phyloP scores from a whole-genome alignment of 2,888 invertebrate species.

The Eupithecia tripunctaria region DNA sequence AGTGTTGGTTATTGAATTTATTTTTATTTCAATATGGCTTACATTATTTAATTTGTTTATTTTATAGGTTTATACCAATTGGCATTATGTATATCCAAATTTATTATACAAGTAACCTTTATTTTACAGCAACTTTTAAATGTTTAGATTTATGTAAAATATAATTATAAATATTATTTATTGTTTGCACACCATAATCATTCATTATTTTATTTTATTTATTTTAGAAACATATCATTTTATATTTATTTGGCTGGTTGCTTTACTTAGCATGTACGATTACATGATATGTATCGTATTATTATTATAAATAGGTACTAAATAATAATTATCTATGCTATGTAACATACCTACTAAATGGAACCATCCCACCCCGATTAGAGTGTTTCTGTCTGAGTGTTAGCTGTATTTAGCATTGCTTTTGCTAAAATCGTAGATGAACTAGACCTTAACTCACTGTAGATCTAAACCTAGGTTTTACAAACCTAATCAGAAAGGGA shows the following conservation, averaged over 20 bases:
- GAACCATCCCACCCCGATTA: slow-evolving; percentile 45
- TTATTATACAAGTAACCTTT: slow-evolving; percentile 41
- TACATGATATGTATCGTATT: slow-evolving; percentile 40
- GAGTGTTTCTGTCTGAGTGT: slow-evolving; percentile 21
- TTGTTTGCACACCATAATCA: slow-evolving; percentile 77
- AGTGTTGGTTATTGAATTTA: slow-evolving; percentile 23
- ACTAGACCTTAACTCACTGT: not conserved
- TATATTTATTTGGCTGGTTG: slow-evolving; percentile 67
- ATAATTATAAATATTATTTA: slow-evolving; percentile 60
- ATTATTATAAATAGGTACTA: slow-evolving; percentile 32
- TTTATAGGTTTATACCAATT: slow-evolving; percentile 33
- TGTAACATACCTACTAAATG: slow-evolving; percentile 26
- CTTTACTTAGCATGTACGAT: slow-evolving; percentile 62
- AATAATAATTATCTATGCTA: slow-evolving; percentile 33
- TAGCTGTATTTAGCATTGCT: slow-evolving; percentile 35
- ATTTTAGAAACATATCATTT: slow-evolving; percentile 53
- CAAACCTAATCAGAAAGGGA: not conserved
- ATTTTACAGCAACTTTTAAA: slow-evolving; percentile 31
- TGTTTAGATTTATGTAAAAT: slow-evolving; percentile 45
- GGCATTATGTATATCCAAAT: slow-evolving; percentile 40
- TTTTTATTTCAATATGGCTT: slow-evolving; percentile 25
- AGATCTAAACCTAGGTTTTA: not conserved
- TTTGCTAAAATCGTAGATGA: slow-evolving; percentile 27
- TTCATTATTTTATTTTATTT: slow-evolving; percentile 55
- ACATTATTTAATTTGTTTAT: slow-evolving; percentile 18